phyloP scores from a whole-genome alignment of 1,140 invertebrate species.

The Caenorhabditis briggsae region DNA sequence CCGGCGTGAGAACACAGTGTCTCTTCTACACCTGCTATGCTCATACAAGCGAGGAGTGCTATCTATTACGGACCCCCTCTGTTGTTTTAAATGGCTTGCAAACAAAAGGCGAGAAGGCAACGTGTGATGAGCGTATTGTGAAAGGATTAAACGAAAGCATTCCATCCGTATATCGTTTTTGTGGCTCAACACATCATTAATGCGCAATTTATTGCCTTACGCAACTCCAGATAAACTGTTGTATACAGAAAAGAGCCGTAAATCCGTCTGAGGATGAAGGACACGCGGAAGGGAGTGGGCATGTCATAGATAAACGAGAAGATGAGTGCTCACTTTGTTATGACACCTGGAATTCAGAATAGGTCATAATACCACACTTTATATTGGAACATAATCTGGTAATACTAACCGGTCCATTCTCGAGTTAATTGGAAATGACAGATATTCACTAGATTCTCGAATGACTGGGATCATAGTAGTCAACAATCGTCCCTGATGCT shows the following conservation, averaged over 20 bases:
- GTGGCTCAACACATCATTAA: conserved; percentile 17
- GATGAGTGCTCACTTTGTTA: conserved; percentile 31
- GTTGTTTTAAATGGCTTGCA: conserved; percentile 28
- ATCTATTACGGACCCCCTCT: conserved; percentile 46
- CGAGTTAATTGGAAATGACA: neutral
- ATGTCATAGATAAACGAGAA: conserved; percentile 21
- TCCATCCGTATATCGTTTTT: conserved; percentile 18
- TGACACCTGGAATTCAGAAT: conserved; percentile 29
- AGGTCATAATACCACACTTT: no score
- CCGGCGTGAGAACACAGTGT: conserved; percentile 47
- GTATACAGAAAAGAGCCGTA: neutral
- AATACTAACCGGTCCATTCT: neutral
- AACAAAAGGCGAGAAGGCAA: conserved; percentile 14
- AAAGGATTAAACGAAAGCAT: conserved; percentile 14
- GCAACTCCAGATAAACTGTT: conserved; percentile 15
- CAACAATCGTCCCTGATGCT: neutral
- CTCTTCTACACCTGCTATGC: conserved; percentile 36
- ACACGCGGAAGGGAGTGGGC: neutral
- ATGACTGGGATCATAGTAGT: neutral
- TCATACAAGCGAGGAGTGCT: neutral
- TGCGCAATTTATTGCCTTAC: conserved; percentile 40
- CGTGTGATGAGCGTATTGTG: neutral
- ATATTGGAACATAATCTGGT: no score
- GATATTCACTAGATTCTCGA: neutral
- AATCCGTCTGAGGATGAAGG: neutral